These are phyloP conservation scores for Cinclus cinclus DNA, from an alignment of 2,113 vertebrate genomes.

Conservation along the genomic window DNA sequence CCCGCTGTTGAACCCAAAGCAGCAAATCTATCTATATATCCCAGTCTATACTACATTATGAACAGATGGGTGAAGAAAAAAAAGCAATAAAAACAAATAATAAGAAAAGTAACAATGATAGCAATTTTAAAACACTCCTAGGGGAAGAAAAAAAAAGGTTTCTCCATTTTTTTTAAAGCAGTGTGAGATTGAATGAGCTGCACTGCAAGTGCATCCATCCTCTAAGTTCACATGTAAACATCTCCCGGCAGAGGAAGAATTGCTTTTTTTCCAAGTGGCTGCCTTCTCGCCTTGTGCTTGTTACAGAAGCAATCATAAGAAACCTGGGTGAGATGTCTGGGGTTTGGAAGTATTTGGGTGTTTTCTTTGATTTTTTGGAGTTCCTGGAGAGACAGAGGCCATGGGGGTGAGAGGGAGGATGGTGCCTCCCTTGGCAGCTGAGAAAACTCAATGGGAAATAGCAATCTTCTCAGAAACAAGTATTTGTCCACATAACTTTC, in stretches of 20 bases:
- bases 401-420: rapidly evolving
- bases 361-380: not conserved
- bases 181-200: not conserved
- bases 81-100: constrained; percentile 45
- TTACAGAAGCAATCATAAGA: not conserved
- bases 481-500: not conserved
- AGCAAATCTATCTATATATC: constrained; percentile 7
- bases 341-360: not conserved
- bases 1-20: constrained; percentile 32
- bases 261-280: constrained; percentile 23
- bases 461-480: rapidly evolving
- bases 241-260: not conserved
- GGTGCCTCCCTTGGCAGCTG: not conserved
- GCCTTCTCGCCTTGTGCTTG: not conserved
- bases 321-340: not conserved
- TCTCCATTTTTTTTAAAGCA: not conserved
- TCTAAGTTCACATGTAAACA: not conserved
- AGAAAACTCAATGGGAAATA: not conserved
- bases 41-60: not conserved
- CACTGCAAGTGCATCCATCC: constrained; percentile 21
- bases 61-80: constrained; percentile 27
- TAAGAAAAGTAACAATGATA: constrained; percentile 20
- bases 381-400: not conserved
- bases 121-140: constrained; percentile 23
- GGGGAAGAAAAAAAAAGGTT: not conserved